Percentiles rank a stretch among this genome's conserved stretches.
These are phyloP conservation scores for Brevimyrus niger DNA, from an alignment of 2,113 vertebrate genomes.

Conservation along the genomic window DNA sequence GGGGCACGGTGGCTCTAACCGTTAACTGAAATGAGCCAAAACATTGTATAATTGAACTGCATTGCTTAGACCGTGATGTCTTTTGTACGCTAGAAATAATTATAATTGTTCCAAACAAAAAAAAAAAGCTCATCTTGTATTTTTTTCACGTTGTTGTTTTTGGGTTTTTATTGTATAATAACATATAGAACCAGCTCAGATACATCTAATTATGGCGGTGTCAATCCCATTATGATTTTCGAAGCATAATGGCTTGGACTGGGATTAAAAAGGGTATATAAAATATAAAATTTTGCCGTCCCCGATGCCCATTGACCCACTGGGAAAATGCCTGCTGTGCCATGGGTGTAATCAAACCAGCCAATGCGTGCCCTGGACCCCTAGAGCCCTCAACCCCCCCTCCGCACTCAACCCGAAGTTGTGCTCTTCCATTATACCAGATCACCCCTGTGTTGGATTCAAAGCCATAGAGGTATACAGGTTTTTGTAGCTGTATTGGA, in stretches of 20 bases:
- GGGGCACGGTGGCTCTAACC: background rate
- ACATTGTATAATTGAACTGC: conserved; percentile 19
- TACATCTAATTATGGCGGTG: background rate
- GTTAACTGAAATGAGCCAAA: conserved; percentile 26
- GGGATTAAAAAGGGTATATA: background rate
- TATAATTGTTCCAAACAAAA: conserved; percentile 20
- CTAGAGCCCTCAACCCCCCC: no score
- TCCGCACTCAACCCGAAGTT: no score
- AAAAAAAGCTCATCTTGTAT: background rate
- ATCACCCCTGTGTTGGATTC: background rate
- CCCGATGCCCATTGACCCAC: background rate
- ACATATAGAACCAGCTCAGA: background rate
- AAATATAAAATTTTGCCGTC: background rate
- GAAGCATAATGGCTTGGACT: background rate
- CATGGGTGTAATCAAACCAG: no score
- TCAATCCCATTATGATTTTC: background rate
- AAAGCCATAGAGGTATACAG: background rate
- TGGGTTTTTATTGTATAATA: background rate
- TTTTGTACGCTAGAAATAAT: conserved; percentile 28
- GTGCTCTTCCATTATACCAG: background rate
- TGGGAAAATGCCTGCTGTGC: background rate
- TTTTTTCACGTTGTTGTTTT: background rate
- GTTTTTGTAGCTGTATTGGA: background rate
- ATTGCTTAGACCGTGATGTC: conserved; percentile 19
- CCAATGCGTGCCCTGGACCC: no score